Conservation (phyloP, 2,797 vertebrate genomes). For the Okamejei kenojei region DNA sequence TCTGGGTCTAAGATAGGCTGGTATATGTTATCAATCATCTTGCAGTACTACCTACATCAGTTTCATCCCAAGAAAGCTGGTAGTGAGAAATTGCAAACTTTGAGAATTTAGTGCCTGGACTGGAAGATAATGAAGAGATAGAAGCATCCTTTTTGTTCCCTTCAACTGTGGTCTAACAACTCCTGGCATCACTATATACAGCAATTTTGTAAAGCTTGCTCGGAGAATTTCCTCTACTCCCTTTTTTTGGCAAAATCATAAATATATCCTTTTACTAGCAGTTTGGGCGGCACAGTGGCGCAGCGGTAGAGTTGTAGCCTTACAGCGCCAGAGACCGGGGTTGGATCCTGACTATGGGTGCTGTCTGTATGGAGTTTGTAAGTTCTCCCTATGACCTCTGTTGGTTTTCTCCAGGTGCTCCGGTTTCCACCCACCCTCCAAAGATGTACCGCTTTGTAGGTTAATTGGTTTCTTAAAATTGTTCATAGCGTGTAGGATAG, state of each 20-base stretch:
- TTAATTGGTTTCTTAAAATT: too few species aligned
- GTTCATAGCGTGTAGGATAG: too few species aligned
- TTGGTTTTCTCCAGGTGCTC: too few species aligned
- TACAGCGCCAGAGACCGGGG: too few species aligned
- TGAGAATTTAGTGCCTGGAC: neutral
- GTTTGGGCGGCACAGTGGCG: too few species aligned
- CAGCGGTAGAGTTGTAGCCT: too few species aligned
- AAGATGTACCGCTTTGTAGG: too few species aligned
- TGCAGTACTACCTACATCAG: neutral
- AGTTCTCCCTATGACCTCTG: too few species aligned
- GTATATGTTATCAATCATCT: neutral
- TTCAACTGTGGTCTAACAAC: neutral
- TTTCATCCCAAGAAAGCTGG: neutral
- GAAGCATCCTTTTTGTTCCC: neutral
- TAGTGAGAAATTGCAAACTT: neutral
- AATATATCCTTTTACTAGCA: neutral
- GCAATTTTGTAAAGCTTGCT: neutral
- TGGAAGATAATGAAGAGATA: neutral
- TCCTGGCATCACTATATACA: neutral
- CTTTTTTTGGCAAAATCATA: neutral
- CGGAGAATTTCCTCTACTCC: neutral
- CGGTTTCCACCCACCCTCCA: too few species aligned
- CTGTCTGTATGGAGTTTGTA: too few species aligned
- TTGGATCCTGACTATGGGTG: too few species aligned
- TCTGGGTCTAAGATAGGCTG: neutral